Conservation (phyloP, 2,888 invertebrate genomes). For the Drosophila nr. perissopoda region DNA sequence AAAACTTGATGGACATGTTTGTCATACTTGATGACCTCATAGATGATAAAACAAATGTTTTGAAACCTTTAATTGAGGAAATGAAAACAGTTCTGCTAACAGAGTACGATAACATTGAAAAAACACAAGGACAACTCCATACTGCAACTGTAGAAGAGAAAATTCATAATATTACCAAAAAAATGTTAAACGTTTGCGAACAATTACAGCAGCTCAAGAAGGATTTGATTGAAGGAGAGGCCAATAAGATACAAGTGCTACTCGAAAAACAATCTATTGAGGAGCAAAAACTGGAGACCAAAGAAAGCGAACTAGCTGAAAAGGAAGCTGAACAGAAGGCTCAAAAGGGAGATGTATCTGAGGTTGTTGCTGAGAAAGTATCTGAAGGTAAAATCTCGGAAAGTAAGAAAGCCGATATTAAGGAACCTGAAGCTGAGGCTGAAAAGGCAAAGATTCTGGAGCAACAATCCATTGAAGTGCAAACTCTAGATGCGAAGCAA, state of each 20-base stretch:
- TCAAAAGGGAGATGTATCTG: conserved; percentile 3
- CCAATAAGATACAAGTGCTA: background rate
- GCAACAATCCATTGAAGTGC: rapidly evolving
- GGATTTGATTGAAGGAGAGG: background rate
- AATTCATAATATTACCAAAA: conserved; percentile 44
- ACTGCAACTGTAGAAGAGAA: conserved; percentile 46
- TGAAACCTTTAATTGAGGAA: conserved; percentile 55
- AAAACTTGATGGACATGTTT: conserved; percentile 80
- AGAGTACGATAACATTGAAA: conserved; percentile 69
- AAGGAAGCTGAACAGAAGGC: conserved; percentile 3
- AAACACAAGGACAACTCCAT: conserved; percentile 24
- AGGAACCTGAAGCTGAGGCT: background rate
- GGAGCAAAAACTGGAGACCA: background rate
- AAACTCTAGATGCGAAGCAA: background rate
- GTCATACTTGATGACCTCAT: conserved; percentile 75
- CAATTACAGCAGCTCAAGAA: conserved; percentile 34
- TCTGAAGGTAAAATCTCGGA: background rate
- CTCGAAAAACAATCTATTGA: background rate
- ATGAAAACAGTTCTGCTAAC: conserved; percentile 49
- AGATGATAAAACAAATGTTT: conserved; percentile 25
- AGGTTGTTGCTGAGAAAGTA: conserved; percentile 3
- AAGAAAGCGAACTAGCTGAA: background rate
- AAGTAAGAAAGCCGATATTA: background rate
- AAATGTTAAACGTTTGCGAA: conserved; percentile 50
- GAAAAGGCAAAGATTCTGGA: background rate